Base-by-base conservation (phyloP, 2,888 invertebrate species). In the Lochmaea capreae region DNA sequence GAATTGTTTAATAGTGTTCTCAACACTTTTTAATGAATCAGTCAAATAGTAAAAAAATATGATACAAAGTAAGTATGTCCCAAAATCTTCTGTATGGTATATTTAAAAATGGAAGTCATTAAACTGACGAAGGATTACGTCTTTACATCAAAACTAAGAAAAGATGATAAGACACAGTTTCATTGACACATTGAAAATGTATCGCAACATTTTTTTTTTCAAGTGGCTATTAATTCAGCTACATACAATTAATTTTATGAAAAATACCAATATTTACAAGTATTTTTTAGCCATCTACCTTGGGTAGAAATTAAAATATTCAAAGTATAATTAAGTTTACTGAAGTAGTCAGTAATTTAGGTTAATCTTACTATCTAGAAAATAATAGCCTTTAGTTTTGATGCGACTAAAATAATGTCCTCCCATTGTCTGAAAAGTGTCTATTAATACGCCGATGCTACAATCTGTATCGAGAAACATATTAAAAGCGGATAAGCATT, bases 21-120 rank as follows among this genome's bases (percentile, higher is more conserved):
- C 61, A 62, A 68, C 71, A 71, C 59, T 61, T 66, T 67, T 54
- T 46, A 62, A 67, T 67, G 42, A 67, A 72, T 69, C 69, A 69
- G 69, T 69, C 69, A 42, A 54, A 54, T 62, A 57, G 52, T 65
- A 70, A 70, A 70, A 70, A 65, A 70, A 63, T 43, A 62, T 62
- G n/a, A 62, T 62, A 62, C 62, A 16, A 54, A 18, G 54, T 54
- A 54, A 54, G 54, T 54, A 54, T 16, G 54, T 54, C 16, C 54
- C 54, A 18, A 54, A 54, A 52, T 52, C 11, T 14, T 49, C 8
- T 49, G 14, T 18, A 54, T 54, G n/a, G 54, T 54, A 16, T 54
- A 16, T 18, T 54, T 54, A 16, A 54, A 16, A 18, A 16, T 16
- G 54, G 18, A 54, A 54, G 18, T 11, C 16, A 9, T 18, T 14